These are phyloP conservation scores for Euwallacea fornicatus DNA, from an alignment of 1,140 invertebrate genomes.

Conservation along the genomic window DNA sequence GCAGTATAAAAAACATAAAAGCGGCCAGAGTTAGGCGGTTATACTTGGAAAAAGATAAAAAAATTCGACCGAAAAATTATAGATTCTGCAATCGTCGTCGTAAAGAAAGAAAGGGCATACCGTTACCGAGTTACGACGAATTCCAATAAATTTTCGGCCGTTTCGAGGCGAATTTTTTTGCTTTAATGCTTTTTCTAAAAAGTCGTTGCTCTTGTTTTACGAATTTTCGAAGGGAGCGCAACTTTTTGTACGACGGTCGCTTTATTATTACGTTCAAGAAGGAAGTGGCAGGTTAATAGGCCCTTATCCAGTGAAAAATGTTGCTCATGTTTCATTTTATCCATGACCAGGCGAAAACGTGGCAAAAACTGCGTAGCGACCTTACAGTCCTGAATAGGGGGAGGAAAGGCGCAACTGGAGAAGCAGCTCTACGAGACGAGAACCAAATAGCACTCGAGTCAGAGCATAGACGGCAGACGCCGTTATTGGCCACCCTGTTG, in stretches of 20 bases:
- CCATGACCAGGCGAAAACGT: not conserved
- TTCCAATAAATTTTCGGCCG: conserved; percentile 31
- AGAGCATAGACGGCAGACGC: no score
- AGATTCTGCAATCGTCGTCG: conserved; percentile 29
- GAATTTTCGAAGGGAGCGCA: conserved; percentile 26
- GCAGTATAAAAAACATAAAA: conserved; percentile 32
- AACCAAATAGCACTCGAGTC: no score
- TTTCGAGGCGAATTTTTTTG: conserved; percentile 20
- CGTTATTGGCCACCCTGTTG: no score
- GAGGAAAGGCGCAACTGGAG: no score
- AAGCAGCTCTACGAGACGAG: no score
- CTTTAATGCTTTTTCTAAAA: conserved; percentile 25
- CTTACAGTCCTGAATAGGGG: no score
- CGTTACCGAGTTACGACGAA: conserved; percentile 32
- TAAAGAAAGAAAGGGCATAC: conserved; percentile 34
- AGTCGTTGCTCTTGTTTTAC: conserved; percentile 20
- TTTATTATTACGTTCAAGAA: not conserved
- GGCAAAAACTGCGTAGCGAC: no score
- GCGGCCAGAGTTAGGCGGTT: conserved; percentile 19
- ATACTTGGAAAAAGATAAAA: conserved; percentile 29
- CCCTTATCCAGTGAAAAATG: not conserved
- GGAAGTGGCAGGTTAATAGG: conserved; percentile 7
- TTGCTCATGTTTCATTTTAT: not conserved
- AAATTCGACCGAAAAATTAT: conserved; percentile 32
- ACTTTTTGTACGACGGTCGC: conserved; percentile 13